Evolutionary conservation across 1,140 invertebrate species (phyloP).

Genomic region (Triops longicaudatus): DNA sequence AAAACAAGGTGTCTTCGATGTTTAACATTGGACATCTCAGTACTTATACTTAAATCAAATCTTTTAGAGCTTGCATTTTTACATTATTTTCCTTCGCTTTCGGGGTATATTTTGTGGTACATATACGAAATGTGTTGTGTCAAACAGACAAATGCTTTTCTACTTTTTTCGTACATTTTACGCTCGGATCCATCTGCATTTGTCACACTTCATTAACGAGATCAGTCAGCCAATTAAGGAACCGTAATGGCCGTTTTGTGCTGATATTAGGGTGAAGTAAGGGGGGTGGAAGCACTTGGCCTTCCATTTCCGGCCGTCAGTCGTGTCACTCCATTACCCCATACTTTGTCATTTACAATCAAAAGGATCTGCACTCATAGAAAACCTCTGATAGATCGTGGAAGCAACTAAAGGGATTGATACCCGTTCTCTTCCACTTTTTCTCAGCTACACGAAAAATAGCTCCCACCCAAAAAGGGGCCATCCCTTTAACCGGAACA

Average conservation of each 20-base stretch:
- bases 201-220: background rate
- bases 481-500: background rate
- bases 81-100: too few species aligned
- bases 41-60: too few species aligned
- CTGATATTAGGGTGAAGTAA: background rate
- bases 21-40: too few species aligned
- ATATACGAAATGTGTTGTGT: too few species aligned
- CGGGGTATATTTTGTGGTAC: too few species aligned
- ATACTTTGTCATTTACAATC: background rate
- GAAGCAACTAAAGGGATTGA: background rate
- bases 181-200: background rate
- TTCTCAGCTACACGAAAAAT: background rate
- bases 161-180: background rate
- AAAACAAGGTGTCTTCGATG: too few species aligned
- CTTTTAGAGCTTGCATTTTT: too few species aligned
- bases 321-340: conserved; percentile 10
- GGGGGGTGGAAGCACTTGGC: background rate
- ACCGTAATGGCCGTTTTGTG: conserved; percentile 5
- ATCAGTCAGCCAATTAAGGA: conserved; percentile 10
- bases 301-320: conserved; percentile 5
- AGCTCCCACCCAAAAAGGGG: background rate
- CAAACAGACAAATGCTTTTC: too few species aligned
- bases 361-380: conserved; percentile 3
- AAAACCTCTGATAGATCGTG: background rate
- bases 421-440: background rate